Evolutionary conservation across 2,113 vertebrate genomes (phyloP).

Genomic region (Cichladusa arquata): DNA sequence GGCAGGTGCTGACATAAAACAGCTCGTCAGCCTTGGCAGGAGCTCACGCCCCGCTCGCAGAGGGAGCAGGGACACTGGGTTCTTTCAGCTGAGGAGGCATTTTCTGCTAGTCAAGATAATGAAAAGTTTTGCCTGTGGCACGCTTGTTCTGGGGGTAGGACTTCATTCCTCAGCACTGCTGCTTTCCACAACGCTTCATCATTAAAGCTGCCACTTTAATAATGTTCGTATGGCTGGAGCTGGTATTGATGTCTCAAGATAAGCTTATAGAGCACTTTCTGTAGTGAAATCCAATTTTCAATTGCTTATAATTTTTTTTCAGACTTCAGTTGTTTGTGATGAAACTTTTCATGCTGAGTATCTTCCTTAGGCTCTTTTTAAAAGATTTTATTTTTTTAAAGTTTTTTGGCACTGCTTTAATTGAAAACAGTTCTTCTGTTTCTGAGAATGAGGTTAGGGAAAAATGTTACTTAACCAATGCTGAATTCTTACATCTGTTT

Average conservation of each 20-base stretch:
- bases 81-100: background rate
- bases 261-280: background rate
- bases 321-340: background rate
- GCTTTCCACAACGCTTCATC: background rate
- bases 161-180: background rate
- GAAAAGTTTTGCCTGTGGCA: background rate
- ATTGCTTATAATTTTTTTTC: background rate
- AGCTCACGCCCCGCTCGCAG: background rate
- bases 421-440: constrained; percentile 45
- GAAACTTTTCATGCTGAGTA: constrained; percentile 1
- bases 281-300: background rate
- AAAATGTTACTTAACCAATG: constrained; percentile 46
- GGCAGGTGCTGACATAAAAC: constrained; percentile 27
- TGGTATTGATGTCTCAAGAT: background rate
- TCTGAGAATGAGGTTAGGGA: constrained; percentile 59
- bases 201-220: background rate
- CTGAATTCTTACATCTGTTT: constrained; percentile 59
- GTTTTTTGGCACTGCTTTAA: constrained; percentile 7
- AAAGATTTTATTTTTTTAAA: background rate
- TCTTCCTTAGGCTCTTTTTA: constrained; percentile 14
- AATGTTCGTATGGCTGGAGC: background rate
- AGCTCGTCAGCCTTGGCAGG: background rate
- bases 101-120: background rate
- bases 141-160: background rate
- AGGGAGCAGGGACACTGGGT: background rate